A percentile compares a stretch with the other conserved stretches of the same genome.
Conservation (phyloP, 2,888 invertebrate species). For the Bugula neritina region DNA sequence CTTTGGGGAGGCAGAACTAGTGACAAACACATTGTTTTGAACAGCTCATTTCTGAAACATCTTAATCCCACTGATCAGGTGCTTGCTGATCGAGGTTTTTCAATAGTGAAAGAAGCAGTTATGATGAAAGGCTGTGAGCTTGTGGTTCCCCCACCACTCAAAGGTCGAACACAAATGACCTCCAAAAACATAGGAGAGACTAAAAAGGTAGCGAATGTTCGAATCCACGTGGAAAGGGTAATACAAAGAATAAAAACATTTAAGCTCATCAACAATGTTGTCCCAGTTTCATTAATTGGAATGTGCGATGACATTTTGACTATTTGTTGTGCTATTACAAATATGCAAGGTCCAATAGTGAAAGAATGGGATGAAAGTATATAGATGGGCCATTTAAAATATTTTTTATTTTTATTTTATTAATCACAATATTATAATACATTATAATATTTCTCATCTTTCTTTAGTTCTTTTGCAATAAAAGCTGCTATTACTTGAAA, state of each 20-base stretch:
- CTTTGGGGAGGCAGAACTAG: constrained; percentile 32
- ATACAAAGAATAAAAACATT: constrained; percentile 34
- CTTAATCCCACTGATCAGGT: constrained; percentile 30
- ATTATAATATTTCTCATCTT: too few species aligned
- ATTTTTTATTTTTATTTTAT: too few species aligned
- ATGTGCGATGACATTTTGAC: constrained; percentile 32
- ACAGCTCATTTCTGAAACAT: constrained; percentile 32
- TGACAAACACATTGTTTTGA: constrained; percentile 31
- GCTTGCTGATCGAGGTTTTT: constrained; percentile 34
- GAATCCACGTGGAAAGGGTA: constrained; percentile 34
- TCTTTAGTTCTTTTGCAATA: too few species aligned
- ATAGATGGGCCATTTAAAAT: not conserved
- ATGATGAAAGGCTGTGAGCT: constrained; percentile 29
- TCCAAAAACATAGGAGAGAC: constrained; percentile 30
- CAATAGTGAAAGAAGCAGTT: constrained; percentile 31
- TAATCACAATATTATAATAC: too few species aligned
- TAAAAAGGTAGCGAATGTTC: constrained; percentile 32
- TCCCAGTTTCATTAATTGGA: constrained; percentile 31
- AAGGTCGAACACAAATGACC: constrained; percentile 29
- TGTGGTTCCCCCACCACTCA: constrained; percentile 30
- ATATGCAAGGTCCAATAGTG: constrained; percentile 27
- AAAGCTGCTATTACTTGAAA: too few species aligned
- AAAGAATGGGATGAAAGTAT: not conserved
- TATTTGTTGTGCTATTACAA: constrained; percentile 32
- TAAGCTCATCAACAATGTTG: constrained; percentile 31